Base-by-base conservation (phyloP, 2,888 invertebrate genomes). In the Blera fallax region DNA sequence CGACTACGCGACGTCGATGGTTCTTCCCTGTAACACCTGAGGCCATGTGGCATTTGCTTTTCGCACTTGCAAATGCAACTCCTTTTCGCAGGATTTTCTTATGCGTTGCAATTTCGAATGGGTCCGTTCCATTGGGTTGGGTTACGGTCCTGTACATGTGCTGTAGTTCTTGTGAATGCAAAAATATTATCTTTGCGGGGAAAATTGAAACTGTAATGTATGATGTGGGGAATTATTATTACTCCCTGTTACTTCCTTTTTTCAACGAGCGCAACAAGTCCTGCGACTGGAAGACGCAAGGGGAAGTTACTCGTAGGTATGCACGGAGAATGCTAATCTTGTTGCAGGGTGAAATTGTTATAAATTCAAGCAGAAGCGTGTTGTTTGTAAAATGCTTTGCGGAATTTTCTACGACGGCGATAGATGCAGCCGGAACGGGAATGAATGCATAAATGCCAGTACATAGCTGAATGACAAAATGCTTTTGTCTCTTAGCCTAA, bases 61-160 rank as follows among this genome's bases (percentile, higher is more conserved):
- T 85, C 81, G 72, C 85, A 77, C 76, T 77, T 81, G 85, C 72
- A 80, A 85, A 85, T 76, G 76, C 45, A 40, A 21, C 48, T 65
- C 58, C 58, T 58, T 29, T 74, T 76, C 70, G 56, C 70, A 65
- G 29, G 52, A 76, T 70, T 70, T 67, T 56, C 64, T 62, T 79
- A 48, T 60, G 79, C 76, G 45, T 78, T 62, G 21, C 11, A 29
- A 8, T 6, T 21, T 27, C 24, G 50, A 29, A 14, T 67, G 37
- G 24, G 40, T 29, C 14, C 34, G 8, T 14, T 10, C 11, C 24
- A 3, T 37, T 1, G 8, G 11, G 11, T 5, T 34, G 18, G 45
- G 1, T n/a, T 62, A 3, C 34, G 27, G 4, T 11, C 29, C 48
- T 24, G 16, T 48, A 1, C 40, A 43, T n/a, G 21, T 34, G 27